Conservation (phyloP, 1,140 invertebrate species). For the Metaphire vulgaris region DNA sequence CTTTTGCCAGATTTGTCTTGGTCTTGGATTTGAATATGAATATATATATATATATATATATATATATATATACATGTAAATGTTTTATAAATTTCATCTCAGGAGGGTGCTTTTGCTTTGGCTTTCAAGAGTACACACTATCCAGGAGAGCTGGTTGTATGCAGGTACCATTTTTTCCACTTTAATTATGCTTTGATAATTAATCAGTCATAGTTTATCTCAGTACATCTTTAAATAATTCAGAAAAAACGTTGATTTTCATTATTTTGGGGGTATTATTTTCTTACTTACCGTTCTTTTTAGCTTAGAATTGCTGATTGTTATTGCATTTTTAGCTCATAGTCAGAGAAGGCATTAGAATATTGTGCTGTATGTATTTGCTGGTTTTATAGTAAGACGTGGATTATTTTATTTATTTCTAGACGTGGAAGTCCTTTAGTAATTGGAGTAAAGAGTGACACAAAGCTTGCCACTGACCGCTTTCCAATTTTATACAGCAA, state of each 20-base stretch:
- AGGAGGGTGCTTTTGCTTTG: slow-evolving; percentile 98
- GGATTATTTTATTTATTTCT: no score
- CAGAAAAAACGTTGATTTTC: not conserved
- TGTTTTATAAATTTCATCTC: slow-evolving; percentile 32
- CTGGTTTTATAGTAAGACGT: no score
- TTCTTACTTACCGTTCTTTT: not conserved
- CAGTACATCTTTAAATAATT: not conserved
- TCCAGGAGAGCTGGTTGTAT: slow-evolving; percentile 93
- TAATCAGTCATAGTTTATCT: not conserved
- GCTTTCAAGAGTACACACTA: slow-evolving; percentile 93
- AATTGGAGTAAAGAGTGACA: slow-evolving; percentile 94
- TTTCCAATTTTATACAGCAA: slow-evolving; percentile 97
- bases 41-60: not conserved
- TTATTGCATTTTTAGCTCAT: not conserved
- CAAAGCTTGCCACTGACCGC: slow-evolving; percentile 86
- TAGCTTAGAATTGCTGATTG: not conserved
- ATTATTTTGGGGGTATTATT: not conserved
- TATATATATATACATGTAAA: slow-evolving; percentile 4
- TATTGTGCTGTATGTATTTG: no score
- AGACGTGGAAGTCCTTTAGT: slow-evolving; percentile 87
- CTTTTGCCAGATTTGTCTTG: not conserved
- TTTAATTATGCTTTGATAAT: not conserved
- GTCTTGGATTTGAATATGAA: not conserved
- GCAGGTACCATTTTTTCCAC: slow-evolving; percentile 56
- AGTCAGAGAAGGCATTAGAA: not conserved